Evolutionary conservation across 1,140 invertebrate species (phyloP), one percentile per base, ranked within the genome.

Genomic region (Bathynomus jamesi): DNA sequence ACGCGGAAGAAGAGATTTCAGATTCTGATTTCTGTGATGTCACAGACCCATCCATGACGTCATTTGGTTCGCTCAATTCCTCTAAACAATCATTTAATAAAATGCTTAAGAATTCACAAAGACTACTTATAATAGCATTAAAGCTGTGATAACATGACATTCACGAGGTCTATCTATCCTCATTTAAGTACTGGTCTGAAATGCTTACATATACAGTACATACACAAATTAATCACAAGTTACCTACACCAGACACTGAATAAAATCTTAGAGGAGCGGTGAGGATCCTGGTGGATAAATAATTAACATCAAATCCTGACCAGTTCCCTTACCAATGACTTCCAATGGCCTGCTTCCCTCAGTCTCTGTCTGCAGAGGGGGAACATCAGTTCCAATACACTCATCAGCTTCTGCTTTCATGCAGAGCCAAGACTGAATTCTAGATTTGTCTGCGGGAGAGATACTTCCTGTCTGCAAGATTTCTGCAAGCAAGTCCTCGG

Each of bases 361-460:
- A 64, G 31, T 67, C 10, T 71, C 69, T 46, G 70, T 61, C 27
- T 73, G 65, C 24, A 79, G 81, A 7, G 80, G 75, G 5, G 67
- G 65, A 7, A 76, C 28, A 66, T 87, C 87, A 66, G 83, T 86
- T 78, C 87, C 88, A 28, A 92, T 86, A 79, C 90, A 92, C 76
- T 92, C 90, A 81, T 92, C 90, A 81, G 90, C 92, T 80, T 93
- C 91, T 73, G 91, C 89, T 81, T 92, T 92, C 73, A 92, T 84
- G 77, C 89, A 91, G 3, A 93, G 81, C 91, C 91, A 93, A 71
- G 91, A 88, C 79, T 90, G 89, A n/a, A 92, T 90, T 81, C 90
- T 90, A 79, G 90, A 89, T 75, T 87, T 85, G 78, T 90, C 88
- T 69, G 85, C 82, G 67, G 89, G 86, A 7, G 87, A 85, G 61